Base-by-base conservation (phyloP, 1,140 invertebrate species). In the fruit fly (Drosophila melanogaster) region DNA sequence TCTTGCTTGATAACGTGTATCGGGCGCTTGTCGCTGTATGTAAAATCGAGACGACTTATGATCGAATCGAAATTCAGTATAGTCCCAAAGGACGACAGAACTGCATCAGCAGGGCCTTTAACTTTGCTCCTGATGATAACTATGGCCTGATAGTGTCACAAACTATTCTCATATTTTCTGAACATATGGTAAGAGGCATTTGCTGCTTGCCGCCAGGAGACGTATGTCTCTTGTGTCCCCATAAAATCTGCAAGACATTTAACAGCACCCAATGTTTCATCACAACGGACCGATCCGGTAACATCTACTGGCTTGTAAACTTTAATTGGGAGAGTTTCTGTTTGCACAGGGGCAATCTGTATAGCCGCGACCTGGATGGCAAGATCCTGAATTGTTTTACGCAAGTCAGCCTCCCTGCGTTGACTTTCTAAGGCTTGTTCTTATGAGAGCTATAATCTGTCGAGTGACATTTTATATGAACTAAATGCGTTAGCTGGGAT, bases 141-240 rank as follows among this genome's bases (percentile, higher is more conserved):
- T 8, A 30, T 7, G 0, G 7, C 26, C 1, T 70, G 57, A 43
- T 71, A 35, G n/a, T 55, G 15, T 49, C 50, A 7, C 3, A 30
- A 49, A 14, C 59, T 56, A 12, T 41, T 30, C 15, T 33, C 51
- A 46, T 61, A 44, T 14, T 6, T 26, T 14, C 46, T 54, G 6
- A 66, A 66, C 5, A 53, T 53, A 12, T 67, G 19, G 8, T 51
- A 58, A 1, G 33, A 56, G 44, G 55, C 38, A 2, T 8, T 12
- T 4, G 64, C 35, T 6, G 64, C 54, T 24, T 59, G 46, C 1
- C 55, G 15, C 54, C 55, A 53, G 33, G 64, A 57, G 4, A 56
- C 40, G 33, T 58, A 58, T 22, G 53, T 15, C 26, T 67, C 38
- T 6, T 49, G 19, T 38, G 22, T 30, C 6, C 44, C 44, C 19